Base-by-base conservation (phyloP, 2,888 invertebrate genomes). In the Drosophila neotestacea region DNA sequence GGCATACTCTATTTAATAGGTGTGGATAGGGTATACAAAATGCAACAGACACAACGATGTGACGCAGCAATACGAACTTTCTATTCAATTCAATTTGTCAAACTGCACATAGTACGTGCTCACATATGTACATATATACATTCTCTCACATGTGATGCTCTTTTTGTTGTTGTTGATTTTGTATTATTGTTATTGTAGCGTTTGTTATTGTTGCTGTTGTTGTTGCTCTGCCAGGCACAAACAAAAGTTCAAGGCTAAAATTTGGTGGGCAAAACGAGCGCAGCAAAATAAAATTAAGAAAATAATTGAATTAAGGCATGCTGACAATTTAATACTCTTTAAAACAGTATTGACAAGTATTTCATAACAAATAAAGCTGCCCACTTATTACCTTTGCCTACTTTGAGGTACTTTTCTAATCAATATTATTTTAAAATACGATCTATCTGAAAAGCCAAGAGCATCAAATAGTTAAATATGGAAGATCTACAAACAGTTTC, bases 161-260 rank as follows among this genome's bases (percentile, higher is more conserved):
- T 61, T 60, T 56, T 46, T 70, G 42, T 44, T 69, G 50, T 54
- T 75, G 44, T 65, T 80, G 38, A 56, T 30, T 61, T 73, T 41
- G 7, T 16, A 22, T 64, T 60, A 60, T 46, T 69, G 39, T 46
- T 69, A 47, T 63, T 75, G 50, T 64, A 74, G 39, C 55, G 68
- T 36, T 69, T 71, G 50, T 38, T 63, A 55, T 48, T 65, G 51
- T 65, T 80, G 60, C 72, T 72, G 66, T 65, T 80, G 60, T 76
- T 72, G 68, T 63, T 78, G 54, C 59, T 69, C 71, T 68, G 58
- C 30, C 39, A 39, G 64, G 48, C 70, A 76, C 65, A 70, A 67
- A 72, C 69, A 86, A 85, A 89, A 84, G 84, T 84, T 84, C 84
- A 84, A 84, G 84, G 84, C 83, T 72, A 78, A 61, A 59, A 64